Evolutionary conservation across 1,140 invertebrate species (phyloP), one percentile per base, ranked within the genome.

Genomic region (Paraescarpia echinospica): DNA sequence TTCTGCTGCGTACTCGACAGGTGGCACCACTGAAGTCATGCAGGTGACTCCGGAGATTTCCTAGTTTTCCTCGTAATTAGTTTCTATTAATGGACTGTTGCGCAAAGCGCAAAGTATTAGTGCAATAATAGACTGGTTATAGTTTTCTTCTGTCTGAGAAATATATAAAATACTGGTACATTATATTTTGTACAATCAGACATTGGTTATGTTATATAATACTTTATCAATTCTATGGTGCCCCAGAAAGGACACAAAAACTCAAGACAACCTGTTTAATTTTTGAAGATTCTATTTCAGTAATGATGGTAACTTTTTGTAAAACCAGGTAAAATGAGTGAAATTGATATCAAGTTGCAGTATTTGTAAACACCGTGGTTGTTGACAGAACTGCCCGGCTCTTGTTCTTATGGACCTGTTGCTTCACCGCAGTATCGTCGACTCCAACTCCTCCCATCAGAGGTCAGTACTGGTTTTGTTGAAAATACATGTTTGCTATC

Each of bases 1-100:
- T 35, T 96, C 95, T 5, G 94, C 94, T 59, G 94, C 94, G 0
- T 95, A 95, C 92, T 94, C 94, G 77, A 93, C 95, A 8, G 93
- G 93, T 51, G 91, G 35, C 48, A 35, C 34, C 33, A 35, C 91
- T 92, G 91, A 92, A 27, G 91, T 92, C 14, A 92, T 92, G 34
- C 91, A 92, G 34, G 34, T 51, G 34, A 92, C 8, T 59, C n/a
- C 4, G 2, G 48, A 51, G 91, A 27, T 18, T 92, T 14, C 34
- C 91, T 33, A n/a, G 9, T 91, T 33, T 34, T 33, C 35, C 18
- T 33, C 31, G 8, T 90, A 4, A 41, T 90, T 27, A 90, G 18
- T 34, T 41, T 31, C 90, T 14, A 12, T n/a, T 90, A 12, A 22
- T 34, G n/a, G 18, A 90, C n/a, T n/a, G n/a, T n/a, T n/a, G n/a